Evolutionary conservation across 2,888 invertebrate species (phyloP), one percentile per base, ranked within the genome.

Genomic region (Athalia cordata): DNA sequence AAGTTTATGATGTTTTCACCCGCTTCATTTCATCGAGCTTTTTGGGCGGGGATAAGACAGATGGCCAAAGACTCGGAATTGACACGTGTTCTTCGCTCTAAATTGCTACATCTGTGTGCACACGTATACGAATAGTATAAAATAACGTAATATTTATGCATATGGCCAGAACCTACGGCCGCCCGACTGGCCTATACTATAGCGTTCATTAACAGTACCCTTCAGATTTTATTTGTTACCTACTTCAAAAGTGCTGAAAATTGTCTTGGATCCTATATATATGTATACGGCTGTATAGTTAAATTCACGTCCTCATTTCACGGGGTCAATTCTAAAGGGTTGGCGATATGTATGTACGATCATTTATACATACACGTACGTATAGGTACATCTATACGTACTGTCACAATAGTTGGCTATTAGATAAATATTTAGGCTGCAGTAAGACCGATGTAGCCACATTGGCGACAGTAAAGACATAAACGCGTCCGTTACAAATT

Each of bases 371-470:
- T 55, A 55, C 55, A n/a, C n/a, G 7, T 29, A 29, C 2, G 2
- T 29, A 29, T 29, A 29, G 29, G 55, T 55, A 15, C 29, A 62
- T 15, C 13, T 15, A 62, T 15, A 62, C 62, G 62, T 9, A 7
- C 9, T 13, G 62, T 61, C 15, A 75, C 75, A 75, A 75, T 75
- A 62, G 75, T 64, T 62, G 49, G 52, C 65, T 52, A 68, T 76
- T 79, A 78, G 81, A 81, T 83, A 87, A 87, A 87, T 85, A 85
- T 87, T 87, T 87, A 86, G 85, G 79, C 85, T 85, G 79, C 67
- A 78, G 81, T 81, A 83, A 84, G 81, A 80, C 81, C 76, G 78
- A 84, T 83, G 86, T 82, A 82, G 84, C 84, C 85, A 82, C 82
- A 83, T 85, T 85, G 86, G 84, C 86, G 86, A 84, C 85, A 77